These are phyloP conservation scores for Peromyscus leucopus DNA, from an alignment of 2,113 vertebrate species.

Conservation along the genomic window DNA sequence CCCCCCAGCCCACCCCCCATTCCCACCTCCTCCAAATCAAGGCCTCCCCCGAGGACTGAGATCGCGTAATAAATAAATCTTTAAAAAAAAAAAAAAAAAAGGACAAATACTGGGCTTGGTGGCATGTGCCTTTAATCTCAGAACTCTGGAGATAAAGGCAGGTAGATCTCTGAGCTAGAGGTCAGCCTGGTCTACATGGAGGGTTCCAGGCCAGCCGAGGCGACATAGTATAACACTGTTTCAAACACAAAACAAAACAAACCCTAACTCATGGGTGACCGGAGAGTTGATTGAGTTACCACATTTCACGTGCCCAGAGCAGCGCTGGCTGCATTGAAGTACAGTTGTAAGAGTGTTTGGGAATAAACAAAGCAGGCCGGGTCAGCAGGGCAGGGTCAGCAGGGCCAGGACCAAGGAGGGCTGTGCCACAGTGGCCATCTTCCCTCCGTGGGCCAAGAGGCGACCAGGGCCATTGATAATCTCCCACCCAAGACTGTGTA, in stretches of 20 bases:
- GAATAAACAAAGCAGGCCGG: background rate
- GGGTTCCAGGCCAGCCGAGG: background rate
- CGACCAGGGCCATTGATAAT: too few species aligned
- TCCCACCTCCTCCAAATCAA: too few species aligned
- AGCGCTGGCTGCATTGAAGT: background rate
- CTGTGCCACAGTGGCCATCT: rapidly evolving
- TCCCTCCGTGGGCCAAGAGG: background rate
- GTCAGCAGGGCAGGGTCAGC: background rate
- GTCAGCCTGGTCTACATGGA: background rate
- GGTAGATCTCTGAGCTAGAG: background rate
- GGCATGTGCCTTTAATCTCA: background rate
- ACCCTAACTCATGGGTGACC: background rate
- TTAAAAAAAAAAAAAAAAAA: background rate
- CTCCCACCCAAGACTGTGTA: background rate
- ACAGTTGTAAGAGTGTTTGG: background rate
- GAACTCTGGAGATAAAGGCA: background rate
- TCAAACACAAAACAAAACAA: background rate
- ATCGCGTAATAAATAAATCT: background rate
- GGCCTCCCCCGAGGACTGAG: too few species aligned
- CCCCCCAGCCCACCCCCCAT: too few species aligned
- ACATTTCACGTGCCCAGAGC: background rate
- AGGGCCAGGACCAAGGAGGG: too few species aligned
- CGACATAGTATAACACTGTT: background rate
- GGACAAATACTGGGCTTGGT: background rate
- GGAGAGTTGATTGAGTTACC: background rate